Evolutionary conservation across 2,113 vertebrate genomes (phyloP).

Genomic region (Scomber colias): DNA sequence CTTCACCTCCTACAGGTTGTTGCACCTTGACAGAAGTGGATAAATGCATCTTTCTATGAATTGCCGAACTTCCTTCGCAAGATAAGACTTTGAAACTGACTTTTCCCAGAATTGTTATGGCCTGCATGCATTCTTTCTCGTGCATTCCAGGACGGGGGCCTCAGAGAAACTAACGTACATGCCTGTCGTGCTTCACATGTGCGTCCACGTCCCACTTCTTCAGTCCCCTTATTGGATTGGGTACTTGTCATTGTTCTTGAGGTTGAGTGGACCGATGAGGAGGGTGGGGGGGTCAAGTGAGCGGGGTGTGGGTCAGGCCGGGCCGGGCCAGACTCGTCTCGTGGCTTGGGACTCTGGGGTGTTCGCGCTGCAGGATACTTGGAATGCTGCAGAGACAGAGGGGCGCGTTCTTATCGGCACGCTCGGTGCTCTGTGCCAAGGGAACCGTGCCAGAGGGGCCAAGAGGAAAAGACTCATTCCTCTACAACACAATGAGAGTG

Average conservation of each 20-base stretch:
- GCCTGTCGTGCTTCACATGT: slow-evolving; percentile 57
- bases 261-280: neutral
- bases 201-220: slow-evolving; percentile 67
- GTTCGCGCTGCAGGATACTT: slow-evolving; percentile 45
- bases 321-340: slow-evolving; percentile 8
- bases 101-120: slow-evolving; percentile 82
- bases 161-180: slow-evolving; percentile 37
- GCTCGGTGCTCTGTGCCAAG: slow-evolving; percentile 18
- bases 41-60: slow-evolving; percentile 37
- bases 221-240: slow-evolving; percentile 41
- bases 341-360: slow-evolving; percentile 41
- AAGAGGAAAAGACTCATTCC: slow-evolving; percentile 54
- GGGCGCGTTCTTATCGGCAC: slow-evolving; percentile 48
- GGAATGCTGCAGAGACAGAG: slow-evolving; percentile 54
- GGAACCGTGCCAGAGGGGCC: slow-evolving; percentile 47
- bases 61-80: slow-evolving; percentile 66
- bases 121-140: slow-evolving; percentile 63
- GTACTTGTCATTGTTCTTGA: slow-evolving; percentile 71
- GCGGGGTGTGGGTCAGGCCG: slow-evolving; percentile 43
- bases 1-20: neutral
- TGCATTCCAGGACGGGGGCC: slow-evolving; percentile 66
- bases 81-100: slow-evolving; percentile 54
- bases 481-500: slow-evolving; percentile 54
- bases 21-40: slow-evolving; percentile 19
- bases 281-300: neutral